These are phyloP conservation scores for Sesia bembeciformis DNA, from an alignment of 2,888 invertebrate genomes.

Conservation along the genomic window DNA sequence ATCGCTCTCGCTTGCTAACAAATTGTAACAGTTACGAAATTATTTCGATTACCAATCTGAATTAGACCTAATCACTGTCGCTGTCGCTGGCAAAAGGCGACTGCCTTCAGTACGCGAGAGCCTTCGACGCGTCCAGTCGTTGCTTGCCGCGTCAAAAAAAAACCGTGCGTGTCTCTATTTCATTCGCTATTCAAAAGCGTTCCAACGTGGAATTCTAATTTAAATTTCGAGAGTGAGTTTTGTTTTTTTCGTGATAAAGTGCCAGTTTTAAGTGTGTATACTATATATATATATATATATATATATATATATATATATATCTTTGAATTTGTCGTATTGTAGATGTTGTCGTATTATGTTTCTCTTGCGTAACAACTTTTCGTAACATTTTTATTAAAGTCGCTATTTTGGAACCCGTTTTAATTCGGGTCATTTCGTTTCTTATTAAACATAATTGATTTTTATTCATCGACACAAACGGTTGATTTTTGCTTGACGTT, in stretches of 20 bases:
- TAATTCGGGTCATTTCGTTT: not conserved
- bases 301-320: too few species aligned
- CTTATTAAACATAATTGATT: not conserved
- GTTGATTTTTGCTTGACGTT: not conserved
- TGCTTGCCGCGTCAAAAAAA: not conserved
- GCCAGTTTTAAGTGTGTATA: not conserved
- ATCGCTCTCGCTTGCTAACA: too few species aligned
- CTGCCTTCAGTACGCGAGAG: constrained; percentile 8
- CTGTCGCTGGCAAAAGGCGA: constrained; percentile 3
- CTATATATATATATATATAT: too few species aligned
- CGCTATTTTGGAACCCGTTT: not conserved
- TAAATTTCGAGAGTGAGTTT: not conserved
- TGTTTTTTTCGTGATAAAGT: not conserved
- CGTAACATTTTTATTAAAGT: constrained; percentile 1
- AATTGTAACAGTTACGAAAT: too few species aligned
- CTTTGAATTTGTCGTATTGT: not conserved
- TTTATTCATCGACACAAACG: not conserved
- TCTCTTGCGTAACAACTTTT: not conserved
- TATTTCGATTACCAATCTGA: not conserved
- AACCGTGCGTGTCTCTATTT: not conserved
- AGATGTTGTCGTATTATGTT: not conserved
- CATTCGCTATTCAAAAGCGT: not conserved
- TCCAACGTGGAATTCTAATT: not conserved
- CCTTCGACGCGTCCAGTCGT: constrained; percentile 10
- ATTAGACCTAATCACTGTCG: not conserved